Conservation (phyloP, 2,113 vertebrate species). For the Microtus montanus region DNA sequence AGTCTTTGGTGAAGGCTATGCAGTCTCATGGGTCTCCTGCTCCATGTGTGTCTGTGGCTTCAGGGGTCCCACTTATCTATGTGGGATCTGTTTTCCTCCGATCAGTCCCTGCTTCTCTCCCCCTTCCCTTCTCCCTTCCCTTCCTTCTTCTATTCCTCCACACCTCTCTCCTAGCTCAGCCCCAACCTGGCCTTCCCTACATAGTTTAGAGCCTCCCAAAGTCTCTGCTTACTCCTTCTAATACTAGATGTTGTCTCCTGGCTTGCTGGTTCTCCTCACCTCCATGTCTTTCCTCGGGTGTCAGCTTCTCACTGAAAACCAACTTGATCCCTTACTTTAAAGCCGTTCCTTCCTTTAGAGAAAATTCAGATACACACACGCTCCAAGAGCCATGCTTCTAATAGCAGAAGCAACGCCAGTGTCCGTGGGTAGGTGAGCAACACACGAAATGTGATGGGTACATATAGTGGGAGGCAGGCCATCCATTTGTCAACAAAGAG, state of each 20-base stretch:
- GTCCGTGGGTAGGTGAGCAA: neutral
- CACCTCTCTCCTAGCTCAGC: neutral
- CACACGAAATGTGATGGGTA: neutral
- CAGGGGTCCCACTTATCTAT: neutral
- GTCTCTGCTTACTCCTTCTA: neutral
- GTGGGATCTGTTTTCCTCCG: too few species aligned
- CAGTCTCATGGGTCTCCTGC: neutral
- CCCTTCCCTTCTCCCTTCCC: neutral
- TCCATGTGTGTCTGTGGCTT: neutral
- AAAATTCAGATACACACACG: neutral
- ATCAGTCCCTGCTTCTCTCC: neutral
- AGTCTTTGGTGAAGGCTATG: accelerated
- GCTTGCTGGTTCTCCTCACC: neutral
- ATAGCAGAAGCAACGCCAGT: neutral
- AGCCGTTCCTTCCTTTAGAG: neutral
- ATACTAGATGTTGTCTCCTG: neutral
- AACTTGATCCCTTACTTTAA: neutral
- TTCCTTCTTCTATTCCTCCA: neutral
- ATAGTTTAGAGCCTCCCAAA: neutral
- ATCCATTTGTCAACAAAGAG: neutral
- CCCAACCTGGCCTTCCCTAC: neutral
- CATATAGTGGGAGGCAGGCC: neutral
- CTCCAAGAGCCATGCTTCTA: neutral
- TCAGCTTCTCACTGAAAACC: neutral
- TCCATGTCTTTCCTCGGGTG: neutral